These are phyloP conservation scores for Salarias fasciatus DNA, from an alignment of 2,797 vertebrate species.

Conservation along the genomic window DNA sequence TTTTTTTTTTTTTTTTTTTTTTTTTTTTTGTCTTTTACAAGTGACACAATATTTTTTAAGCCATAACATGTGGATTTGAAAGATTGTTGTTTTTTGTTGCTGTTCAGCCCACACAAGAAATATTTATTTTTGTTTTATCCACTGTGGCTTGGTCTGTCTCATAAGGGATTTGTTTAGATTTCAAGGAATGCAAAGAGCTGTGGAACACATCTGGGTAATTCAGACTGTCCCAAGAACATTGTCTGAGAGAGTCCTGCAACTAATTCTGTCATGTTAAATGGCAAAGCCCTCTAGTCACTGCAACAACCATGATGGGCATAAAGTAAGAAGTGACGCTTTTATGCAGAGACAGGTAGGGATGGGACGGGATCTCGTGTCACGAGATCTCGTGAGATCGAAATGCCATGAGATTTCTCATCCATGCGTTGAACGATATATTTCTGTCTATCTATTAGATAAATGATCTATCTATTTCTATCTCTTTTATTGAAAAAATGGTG, in stretches of 20 bases:
- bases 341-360: too few relatives aligned
- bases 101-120: slow-evolving; percentile 46
- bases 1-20: slow-evolving; percentile 61
- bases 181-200: slow-evolving; percentile 4
- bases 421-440: too few relatives aligned
- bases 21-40: slow-evolving; percentile 43
- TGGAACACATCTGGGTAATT: slow-evolving; percentile 5
- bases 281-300: neutral
- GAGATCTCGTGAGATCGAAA: too few relatives aligned
- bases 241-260: neutral
- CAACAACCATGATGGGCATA: neutral
- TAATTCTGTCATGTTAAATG: neutral
- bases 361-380: too few relatives aligned
- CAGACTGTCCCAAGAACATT: neutral
- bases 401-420: too few relatives aligned
- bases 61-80: slow-evolving; percentile 60
- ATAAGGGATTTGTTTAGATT: slow-evolving; percentile 28
- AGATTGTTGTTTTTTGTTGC: slow-evolving; percentile 27
- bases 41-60: slow-evolving; percentile 64
- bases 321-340: neutral
- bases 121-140: slow-evolving; percentile 52
- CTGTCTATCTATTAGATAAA: too few relatives aligned
- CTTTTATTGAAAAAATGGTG: too few relatives aligned
- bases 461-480: too few relatives aligned
- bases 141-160: slow-evolving; percentile 34